Evolutionary conservation across 2,113 vertebrate genomes (phyloP), one percentile per base, ranked within the genome.

Genomic region (Eonycteris spelaea): DNA sequence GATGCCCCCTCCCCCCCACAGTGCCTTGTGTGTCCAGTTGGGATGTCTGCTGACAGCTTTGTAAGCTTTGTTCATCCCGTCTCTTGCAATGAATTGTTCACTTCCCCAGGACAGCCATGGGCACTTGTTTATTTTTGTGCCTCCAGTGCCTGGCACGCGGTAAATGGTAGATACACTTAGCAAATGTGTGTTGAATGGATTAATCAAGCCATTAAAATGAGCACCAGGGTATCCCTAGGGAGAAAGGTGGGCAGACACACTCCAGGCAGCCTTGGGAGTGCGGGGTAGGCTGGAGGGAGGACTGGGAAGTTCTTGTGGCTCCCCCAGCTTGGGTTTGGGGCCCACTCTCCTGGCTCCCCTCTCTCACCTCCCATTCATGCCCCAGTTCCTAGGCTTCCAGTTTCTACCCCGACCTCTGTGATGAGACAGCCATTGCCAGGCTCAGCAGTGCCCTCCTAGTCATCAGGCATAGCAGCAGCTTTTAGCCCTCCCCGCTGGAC

Each of bases 31-130:
- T 70, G 79, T 38, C 65, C 1, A 0, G 33, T 19, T 7, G 5
- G 45, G 7, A 26, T 6, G 40, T 43, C 67, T 13, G 0, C 82
- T 14, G 22, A 5, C 0, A 35, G 82, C 38, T 0, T 7, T 22
- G 33, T 14, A 6, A 19, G 43, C 65, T 74, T 35, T 2, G 40
- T 65, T 4, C 3, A n/a, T 61, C 5, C 21, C 28, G 40, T 18
- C 48, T 48, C 43, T 43, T 48, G 63, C 59, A 24, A 53, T 19
- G 19, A n/a, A 8, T 30, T 26, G 35, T 13, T 18, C 22, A 2
- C 61, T 53, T 90, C 51, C 77, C 38, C 26, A 3, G 57, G 16
- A n/a, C 53, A 38, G 59, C 24, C 5, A 0, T 59, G 12, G 38
- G 43, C 8, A 16, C 38, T 22, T 5, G 2, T 30, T 22, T 7